Base-by-base conservation (phyloP, 2,888 invertebrate species). In the Rhagonycha fulva region DNA sequence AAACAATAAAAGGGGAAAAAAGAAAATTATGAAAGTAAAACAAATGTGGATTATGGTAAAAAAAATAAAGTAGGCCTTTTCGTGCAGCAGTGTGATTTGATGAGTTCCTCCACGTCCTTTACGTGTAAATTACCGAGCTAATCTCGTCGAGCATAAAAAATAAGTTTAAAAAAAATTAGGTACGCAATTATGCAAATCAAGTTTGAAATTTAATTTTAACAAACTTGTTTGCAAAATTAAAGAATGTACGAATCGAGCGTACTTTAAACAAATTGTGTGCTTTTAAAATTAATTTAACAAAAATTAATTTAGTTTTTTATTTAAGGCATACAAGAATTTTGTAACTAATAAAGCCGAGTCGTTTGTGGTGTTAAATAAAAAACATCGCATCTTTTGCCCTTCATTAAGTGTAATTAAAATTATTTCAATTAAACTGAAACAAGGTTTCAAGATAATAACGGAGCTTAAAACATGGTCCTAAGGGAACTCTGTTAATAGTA, bases 391-490 rank as follows among this genome's bases (percentile, higher is more conserved):
- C 81, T 80, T 81, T 81, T 78, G 77, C 78, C 81, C 81, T 82
- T 81, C 82, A 82, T 81, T 81, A 81, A 80, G 77, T 71, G 76
- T 78, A 80, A 79, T 80, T 80, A 80, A 78, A 81, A 81, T 80
- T 78, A 80, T 81, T 81, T 81, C 80, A 81, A 80, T 81, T 80
- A 80, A 78, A 77, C 78, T 79, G 76, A 77, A 80, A 81, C 81
- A 81, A 78, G 78, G 78, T 74, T 79, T 77, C 76, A 76, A 73
- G 77, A 78, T 80, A 81, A 81, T 79, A 81, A 81, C 77, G 78
- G 77, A 75, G 77, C 77, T 78, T 79, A 75, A 76, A 78, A 79
- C 78, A 76, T 75, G 77, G 76, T 75, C 79, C 79, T 75, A 63
- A 75, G 70, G 79, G 80, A 79, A 63, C 77, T 78, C 77, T 68